phyloP scores from a whole-genome alignment of 2,113 vertebrate species.

The Sander lucioperca region DNA sequence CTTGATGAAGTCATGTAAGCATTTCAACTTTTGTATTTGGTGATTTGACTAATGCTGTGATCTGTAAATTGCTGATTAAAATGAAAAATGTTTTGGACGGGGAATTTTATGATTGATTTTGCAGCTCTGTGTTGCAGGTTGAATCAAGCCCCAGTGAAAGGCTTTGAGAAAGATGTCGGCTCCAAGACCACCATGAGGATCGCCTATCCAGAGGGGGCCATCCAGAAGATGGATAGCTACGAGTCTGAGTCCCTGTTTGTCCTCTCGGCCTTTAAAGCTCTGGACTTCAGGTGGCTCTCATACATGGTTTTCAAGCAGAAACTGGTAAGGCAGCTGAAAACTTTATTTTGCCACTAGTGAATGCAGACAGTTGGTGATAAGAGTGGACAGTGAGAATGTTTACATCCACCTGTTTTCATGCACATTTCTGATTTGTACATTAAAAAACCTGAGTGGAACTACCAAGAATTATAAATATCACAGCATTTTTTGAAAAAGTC shows the following conservation, averaged over 20 bases:
- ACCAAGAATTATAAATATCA: background rate
- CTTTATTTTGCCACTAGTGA: background rate
- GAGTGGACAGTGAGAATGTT: background rate
- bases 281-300: conserved; percentile 93
- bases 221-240: conserved; percentile 90
- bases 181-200: conserved; percentile 94
- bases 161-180: conserved; percentile 94
- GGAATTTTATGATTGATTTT: background rate
- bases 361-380: background rate
- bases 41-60: background rate
- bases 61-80: no score
- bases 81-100: background rate
- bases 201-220: conserved; percentile 95
- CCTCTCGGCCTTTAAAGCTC: conserved; percentile 93
- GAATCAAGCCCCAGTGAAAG: conserved; percentile 92
- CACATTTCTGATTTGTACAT: background rate
- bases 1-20: no score
- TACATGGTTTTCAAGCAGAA: conserved; percentile 93
- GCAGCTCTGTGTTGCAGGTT: conserved; percentile 82
- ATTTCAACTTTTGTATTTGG: no score
- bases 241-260: conserved; percentile 93
- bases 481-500: background rate
- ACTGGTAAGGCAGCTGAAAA: conserved; percentile 85
- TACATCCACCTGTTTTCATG: no score
- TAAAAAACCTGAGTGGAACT: background rate